Evolutionary conservation across 2,888 invertebrate genomes (phyloP).

Genomic region (Ametastegia equiseti): DNA sequence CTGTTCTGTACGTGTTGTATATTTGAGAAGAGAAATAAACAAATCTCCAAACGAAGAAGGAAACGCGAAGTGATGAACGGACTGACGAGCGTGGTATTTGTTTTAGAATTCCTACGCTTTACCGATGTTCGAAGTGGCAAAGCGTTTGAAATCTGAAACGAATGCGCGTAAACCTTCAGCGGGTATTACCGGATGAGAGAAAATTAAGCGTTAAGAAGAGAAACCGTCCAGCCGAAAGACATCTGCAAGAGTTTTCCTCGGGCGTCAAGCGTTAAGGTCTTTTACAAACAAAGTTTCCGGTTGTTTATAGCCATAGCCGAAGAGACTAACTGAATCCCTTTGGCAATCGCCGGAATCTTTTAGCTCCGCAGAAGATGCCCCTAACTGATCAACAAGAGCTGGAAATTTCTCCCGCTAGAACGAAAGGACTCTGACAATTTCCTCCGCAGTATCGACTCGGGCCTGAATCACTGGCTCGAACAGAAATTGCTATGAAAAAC

Average conservation of each 20-base stretch:
- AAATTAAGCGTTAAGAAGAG: background rate
- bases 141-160: slow-evolving; percentile 98
- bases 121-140: slow-evolving; percentile 88
- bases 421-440: slow-evolving; percentile 16
- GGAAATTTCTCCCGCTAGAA: background rate
- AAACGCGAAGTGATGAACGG: background rate
- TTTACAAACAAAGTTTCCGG: background rate
- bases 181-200: background rate
- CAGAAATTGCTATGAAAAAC: background rate
- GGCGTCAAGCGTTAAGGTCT: background rate
- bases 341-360: slow-evolving; percentile 27
- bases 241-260: background rate
- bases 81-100: slow-evolving; percentile 77
- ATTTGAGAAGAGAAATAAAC: slow-evolving; percentile 11
- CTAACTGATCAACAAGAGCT: slow-evolving; percentile 10
- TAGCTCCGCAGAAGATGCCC: background rate
- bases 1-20: too few relatives aligned
- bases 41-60: background rate
- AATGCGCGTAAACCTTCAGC: slow-evolving; percentile 72
- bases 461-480: background rate
- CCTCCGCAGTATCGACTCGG: background rate
- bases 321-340: slow-evolving; percentile 11
- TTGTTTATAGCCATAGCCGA: background rate
- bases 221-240: background rate
- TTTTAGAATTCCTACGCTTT: slow-evolving; percentile 98